Evolutionary conservation across 2,888 invertebrate genomes (phyloP).

Genomic region (Vanessa cardui): DNA sequence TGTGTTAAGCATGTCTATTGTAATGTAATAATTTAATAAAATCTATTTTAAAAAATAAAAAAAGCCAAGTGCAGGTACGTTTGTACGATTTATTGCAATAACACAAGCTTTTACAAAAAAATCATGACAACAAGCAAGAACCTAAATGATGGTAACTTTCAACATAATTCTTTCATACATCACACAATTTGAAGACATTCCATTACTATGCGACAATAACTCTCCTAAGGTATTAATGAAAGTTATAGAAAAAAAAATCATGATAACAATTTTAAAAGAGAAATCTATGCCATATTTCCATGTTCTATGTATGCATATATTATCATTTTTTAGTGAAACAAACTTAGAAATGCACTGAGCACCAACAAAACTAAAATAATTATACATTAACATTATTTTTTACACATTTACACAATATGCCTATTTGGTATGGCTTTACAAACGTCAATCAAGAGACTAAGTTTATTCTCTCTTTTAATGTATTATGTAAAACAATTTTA

Average conservation of each 20-base stretch:
- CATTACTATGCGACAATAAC: constrained; percentile 19
- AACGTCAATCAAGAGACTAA: constrained; percentile 24
- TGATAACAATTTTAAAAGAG: constrained; percentile 1
- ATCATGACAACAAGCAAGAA: constrained; percentile 70
- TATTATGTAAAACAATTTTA: constrained; percentile 27
- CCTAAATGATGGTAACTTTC: constrained; percentile 76
- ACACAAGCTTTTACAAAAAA: constrained; percentile 78
- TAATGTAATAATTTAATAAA: neutral
- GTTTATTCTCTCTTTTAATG: constrained; percentile 15
- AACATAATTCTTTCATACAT: constrained; percentile 56
- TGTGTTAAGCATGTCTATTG: neutral
- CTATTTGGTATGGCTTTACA: constrained; percentile 35
- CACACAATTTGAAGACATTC: constrained; percentile 52
- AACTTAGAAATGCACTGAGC: constrained; percentile 63
- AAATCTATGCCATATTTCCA: constrained; percentile 11
- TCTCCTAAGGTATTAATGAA: constrained; percentile 14
- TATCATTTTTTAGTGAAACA: constrained; percentile 45
- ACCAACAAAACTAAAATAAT: constrained; percentile 64
- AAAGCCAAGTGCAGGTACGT: constrained; percentile 44
- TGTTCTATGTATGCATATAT: constrained; percentile 20
- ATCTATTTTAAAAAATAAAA: constrained; percentile 1
- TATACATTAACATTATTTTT: constrained; percentile 69
- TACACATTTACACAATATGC: constrained; percentile 69
- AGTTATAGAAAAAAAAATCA: constrained; percentile 2
- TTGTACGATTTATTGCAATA: constrained; percentile 80